phyloP scores from a whole-genome alignment of 2,888 invertebrate species.

The Polylopha cassiicola region DNA sequence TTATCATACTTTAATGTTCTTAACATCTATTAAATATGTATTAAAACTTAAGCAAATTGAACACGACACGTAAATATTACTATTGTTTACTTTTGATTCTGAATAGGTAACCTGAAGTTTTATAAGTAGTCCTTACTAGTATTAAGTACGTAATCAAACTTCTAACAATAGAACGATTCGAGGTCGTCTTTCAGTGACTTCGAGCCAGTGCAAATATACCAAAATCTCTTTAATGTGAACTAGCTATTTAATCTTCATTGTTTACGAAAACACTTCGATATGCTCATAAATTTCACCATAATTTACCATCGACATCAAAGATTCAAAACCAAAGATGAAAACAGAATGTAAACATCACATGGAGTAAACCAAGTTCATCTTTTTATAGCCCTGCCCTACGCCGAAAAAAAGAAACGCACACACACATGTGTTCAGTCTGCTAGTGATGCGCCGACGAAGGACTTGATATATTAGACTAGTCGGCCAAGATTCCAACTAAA shows the following conservation, averaged over 20 bases:
- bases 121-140: too few relatives aligned
- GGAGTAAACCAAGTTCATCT: constrained; percentile 24
- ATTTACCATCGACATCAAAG: constrained; percentile 18
- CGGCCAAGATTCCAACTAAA: too few relatives aligned
- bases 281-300: constrained; percentile 8
- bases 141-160: too few relatives aligned
- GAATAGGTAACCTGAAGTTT: too few relatives aligned
- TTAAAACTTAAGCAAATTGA: too few relatives aligned
- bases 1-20: too few relatives aligned
- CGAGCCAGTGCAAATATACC: background rate
- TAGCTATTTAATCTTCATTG: background rate
- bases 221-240: background rate
- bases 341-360: constrained; percentile 22
- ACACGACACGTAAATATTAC: too few relatives aligned
- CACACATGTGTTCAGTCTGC: constrained; percentile 13
- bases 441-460: constrained; percentile 12
- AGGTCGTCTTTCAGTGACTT: too few relatives aligned
- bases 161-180: too few relatives aligned
- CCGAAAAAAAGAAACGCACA: constrained; percentile 22
- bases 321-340: constrained; percentile 20
- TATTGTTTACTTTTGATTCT: too few relatives aligned
- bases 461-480: constrained; percentile 6
- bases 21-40: too few relatives aligned
- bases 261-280: constrained; percentile 4
- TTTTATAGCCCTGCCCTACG: constrained; percentile 22